phyloP scores from a whole-genome alignment of 2,113 vertebrate genomes.

The Sturnira hondurensis region DNA sequence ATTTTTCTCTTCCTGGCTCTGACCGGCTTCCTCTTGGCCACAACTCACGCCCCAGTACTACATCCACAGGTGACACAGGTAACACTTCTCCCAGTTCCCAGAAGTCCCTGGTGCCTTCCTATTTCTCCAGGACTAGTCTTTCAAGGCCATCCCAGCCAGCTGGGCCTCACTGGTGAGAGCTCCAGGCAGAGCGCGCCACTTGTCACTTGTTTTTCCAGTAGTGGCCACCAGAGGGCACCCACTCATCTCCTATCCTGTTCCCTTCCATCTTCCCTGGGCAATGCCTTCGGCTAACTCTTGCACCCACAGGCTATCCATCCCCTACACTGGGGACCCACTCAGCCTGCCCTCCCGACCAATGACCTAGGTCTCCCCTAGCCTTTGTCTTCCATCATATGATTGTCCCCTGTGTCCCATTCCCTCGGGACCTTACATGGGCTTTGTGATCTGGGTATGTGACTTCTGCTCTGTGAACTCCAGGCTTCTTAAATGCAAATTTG shows the following conservation, averaged over 20 bases:
- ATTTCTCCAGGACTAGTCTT: not conserved
- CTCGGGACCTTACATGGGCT: not conserved
- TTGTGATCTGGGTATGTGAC: not conserved
- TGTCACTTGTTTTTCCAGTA: not conserved
- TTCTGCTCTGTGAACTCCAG: not conserved
- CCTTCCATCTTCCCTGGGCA: not conserved
- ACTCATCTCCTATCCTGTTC: fast-evolving
- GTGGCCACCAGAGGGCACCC: not conserved
- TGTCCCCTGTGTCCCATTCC: not conserved
- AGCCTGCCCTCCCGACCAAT: not conserved
- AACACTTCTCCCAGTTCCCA: not conserved
- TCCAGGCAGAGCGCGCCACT: fast-evolving
- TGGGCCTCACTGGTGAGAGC: not conserved
- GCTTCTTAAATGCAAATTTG: not conserved
- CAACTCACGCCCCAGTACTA: not conserved
- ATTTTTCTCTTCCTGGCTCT: not conserved
- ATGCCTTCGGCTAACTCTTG: not conserved
- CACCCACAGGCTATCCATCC: fast-evolving
- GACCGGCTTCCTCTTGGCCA: not conserved
- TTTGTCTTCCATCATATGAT: not conserved
- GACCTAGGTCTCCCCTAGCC: not conserved
- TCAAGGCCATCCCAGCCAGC: too few relatives aligned
- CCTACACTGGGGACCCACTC: fast-evolving
- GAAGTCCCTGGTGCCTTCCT: not conserved
- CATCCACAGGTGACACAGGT: not conserved